Percentiles rank a stretch among this genome's conserved stretches.
phyloP scores from a whole-genome alignment of 2,797 vertebrate genomes.

The Scyliorhinus canicula region DNA sequence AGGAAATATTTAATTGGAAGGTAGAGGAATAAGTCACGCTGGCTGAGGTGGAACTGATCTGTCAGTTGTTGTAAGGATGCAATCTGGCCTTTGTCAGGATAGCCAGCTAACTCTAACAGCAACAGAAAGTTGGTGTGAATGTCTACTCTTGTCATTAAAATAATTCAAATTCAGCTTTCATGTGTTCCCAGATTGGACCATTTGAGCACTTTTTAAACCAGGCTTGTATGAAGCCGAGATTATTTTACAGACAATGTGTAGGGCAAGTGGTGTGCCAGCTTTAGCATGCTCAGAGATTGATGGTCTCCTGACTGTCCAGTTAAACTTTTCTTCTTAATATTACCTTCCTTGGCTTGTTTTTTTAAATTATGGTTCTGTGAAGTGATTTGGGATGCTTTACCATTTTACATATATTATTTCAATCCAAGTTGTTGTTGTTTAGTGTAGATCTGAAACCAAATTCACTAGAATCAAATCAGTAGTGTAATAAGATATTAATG shows the following conservation, averaged over 20 bases:
- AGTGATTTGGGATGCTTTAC: background rate
- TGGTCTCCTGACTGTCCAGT: background rate
- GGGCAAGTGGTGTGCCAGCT: background rate
- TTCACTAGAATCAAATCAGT: background rate
- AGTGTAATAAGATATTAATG: background rate
- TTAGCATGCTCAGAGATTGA: background rate
- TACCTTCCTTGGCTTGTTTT: background rate
- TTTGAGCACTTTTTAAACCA: background rate
- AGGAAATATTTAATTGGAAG: background rate
- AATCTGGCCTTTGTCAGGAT: background rate
- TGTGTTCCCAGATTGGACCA: background rate
- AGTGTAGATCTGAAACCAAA: background rate
- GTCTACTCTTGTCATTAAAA: background rate
- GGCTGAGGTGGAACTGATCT: background rate
- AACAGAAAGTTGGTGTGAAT: background rate
- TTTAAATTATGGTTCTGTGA: background rate
- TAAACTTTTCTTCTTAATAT: background rate
- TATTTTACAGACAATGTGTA: background rate
- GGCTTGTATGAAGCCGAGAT: background rate
- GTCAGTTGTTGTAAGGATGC: background rate
- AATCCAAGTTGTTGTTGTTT: background rate
- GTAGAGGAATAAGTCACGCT: background rate
- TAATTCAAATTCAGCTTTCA: background rate
- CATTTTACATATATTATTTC: background rate
- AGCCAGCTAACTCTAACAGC: background rate